phyloP scores from a whole-genome alignment of 1,140 invertebrate genomes.

The Cryptotermes secundus region DNA sequence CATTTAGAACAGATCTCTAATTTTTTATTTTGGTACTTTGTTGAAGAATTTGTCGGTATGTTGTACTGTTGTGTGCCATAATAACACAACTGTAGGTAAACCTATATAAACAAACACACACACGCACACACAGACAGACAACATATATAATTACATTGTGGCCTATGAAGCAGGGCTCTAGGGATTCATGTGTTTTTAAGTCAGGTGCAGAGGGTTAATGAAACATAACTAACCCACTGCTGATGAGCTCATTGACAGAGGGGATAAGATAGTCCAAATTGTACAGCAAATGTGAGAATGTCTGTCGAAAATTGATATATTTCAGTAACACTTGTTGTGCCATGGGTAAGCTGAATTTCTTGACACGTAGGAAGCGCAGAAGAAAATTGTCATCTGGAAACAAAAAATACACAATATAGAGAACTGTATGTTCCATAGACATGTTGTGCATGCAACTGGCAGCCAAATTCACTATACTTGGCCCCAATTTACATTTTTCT shows the following conservation, averaged over 20 bases:
- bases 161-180: no score
- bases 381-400: slow-evolving; percentile 69
- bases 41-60: no score
- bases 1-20: no score
- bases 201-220: no score
- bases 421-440: background rate
- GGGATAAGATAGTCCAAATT: slow-evolving; percentile 65
- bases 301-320: slow-evolving; percentile 71
- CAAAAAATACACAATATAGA: background rate
- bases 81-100: no score
- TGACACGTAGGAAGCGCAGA: slow-evolving; percentile 70
- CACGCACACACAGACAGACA: no score
- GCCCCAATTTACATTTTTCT: background rate
- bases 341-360: slow-evolving; percentile 78
- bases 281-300: slow-evolving; percentile 60
- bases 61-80: no score
- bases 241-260: slow-evolving; percentile 61
- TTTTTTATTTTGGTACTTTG: no score
- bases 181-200: no score
- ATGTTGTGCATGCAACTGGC: background rate
- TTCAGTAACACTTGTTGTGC: slow-evolving; percentile 76
- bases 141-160: no score
- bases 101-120: no score
- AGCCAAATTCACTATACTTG: background rate
- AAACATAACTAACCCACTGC: slow-evolving; percentile 55